Evolutionary conservation across 2,113 vertebrate genomes (phyloP).

Genomic region (Phodopus roborovskii): DNA sequence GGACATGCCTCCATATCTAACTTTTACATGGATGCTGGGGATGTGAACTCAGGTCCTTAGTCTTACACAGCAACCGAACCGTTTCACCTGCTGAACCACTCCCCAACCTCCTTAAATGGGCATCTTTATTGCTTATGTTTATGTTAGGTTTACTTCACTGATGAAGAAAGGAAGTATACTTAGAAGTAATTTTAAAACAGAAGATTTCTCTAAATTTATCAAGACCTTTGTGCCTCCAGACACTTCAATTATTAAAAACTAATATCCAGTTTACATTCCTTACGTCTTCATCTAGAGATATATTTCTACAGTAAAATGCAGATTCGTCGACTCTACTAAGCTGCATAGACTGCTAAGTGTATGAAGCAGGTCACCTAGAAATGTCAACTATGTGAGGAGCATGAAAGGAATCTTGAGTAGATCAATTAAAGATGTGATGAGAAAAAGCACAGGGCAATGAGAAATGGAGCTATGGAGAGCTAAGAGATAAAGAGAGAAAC

Average conservation of each 20-base stretch:
- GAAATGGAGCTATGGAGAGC: background rate
- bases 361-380: conserved; percentile 41
- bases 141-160: background rate
- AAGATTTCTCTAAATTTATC: background rate
- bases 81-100: background rate
- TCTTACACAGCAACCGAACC: too few species aligned
- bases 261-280: conserved; percentile 24
- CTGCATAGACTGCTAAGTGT: background rate
- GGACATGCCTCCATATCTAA: background rate
- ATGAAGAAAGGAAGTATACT: background rate
- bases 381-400: background rate
- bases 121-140: background rate
- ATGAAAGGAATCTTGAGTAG: background rate
- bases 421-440: conserved; percentile 51
- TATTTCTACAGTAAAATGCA: background rate
- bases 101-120: background rate
- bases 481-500: background rate
- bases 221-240: conserved; percentile 44
- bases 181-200: background rate
- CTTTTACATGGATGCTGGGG: background rate
- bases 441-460: background rate
- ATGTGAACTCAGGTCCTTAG: background rate
- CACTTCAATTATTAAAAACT: conserved; percentile 9
- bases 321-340: background rate
- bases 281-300: background rate